A percentile compares a stretch with the other conserved stretches of the same genome.
Conservation (phyloP, 2,113 vertebrate genomes). For the Callospermophilus lateralis region DNA sequence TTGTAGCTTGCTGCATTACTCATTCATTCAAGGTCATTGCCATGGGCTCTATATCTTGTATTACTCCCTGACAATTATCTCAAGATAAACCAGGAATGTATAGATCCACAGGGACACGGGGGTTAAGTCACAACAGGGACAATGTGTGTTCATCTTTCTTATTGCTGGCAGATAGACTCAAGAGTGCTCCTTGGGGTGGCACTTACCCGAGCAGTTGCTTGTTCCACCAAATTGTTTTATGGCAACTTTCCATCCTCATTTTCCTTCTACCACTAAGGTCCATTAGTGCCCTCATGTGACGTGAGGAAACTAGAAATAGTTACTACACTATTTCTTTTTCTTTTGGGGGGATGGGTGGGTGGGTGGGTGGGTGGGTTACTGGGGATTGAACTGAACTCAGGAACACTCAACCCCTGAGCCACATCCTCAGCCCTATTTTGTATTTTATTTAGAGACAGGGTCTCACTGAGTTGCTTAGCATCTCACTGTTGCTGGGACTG, state of each 20-base stretch:
- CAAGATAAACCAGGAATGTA: constrained; percentile 83
- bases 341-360: too few relatives aligned
- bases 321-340: not conserved
- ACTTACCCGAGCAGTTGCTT: not conserved
- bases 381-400: too few relatives aligned
- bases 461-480: too few relatives aligned
- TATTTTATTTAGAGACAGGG: too few relatives aligned
- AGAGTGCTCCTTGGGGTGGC: not conserved
- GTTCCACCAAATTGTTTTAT: not conserved
- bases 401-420: too few relatives aligned
- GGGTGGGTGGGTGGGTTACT: too few relatives aligned
- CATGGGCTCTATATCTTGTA: not conserved
- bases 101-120: constrained; percentile 76
- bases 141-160: not conserved
- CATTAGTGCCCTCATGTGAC: not conserved
- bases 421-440: too few relatives aligned
- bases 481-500: too few relatives aligned
- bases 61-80: constrained; percentile 75
- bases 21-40: constrained; percentile 60
- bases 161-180: not conserved
- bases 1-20: not conserved
- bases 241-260: not conserved
- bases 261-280: not conserved
- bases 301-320: not conserved
- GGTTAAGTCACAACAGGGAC: constrained; percentile 55